These are phyloP conservation scores for Ceyx cyanopectus DNA, from an alignment of 2,113 vertebrate genomes.

Conservation along the genomic window DNA sequence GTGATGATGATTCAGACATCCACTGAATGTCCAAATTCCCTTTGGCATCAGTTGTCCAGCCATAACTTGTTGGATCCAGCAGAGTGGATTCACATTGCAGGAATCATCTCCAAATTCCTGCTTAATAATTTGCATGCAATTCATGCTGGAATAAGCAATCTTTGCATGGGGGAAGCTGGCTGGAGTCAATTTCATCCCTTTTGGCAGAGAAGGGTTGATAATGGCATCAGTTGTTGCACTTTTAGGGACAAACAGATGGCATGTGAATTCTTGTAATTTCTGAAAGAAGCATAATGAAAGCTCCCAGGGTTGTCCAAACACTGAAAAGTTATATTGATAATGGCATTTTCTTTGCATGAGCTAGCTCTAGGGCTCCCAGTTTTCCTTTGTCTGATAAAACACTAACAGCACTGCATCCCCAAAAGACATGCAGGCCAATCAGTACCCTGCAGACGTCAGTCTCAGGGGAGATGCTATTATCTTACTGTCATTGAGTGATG, in stretches of 20 bases:
- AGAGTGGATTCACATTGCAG: slow-evolving; percentile 43
- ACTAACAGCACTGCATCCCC: slow-evolving; percentile 6
- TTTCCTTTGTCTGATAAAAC: slow-evolving; percentile 54
- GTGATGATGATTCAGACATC: slow-evolving; percentile 59
- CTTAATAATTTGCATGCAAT: slow-evolving; percentile 57
- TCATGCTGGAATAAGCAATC: slow-evolving; percentile 64
- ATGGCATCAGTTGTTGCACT: slow-evolving; percentile 64
- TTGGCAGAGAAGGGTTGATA: slow-evolving; percentile 56
- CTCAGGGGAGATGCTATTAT: background rate
- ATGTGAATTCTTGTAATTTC: slow-evolving; percentile 64
- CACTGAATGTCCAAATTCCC: slow-evolving; percentile 59
- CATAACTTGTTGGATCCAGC: slow-evolving; percentile 61
- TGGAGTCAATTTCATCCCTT: slow-evolving; percentile 64
- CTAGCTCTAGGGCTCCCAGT: slow-evolving; percentile 45
- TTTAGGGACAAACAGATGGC: slow-evolving; percentile 72
- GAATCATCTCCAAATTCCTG: slow-evolving; percentile 55
- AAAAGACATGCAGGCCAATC: slow-evolving; percentile 17
- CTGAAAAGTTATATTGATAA: slow-evolving; percentile 49
- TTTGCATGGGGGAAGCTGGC: slow-evolving; percentile 64
- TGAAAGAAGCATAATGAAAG: slow-evolving; percentile 63
- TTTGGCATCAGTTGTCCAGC: slow-evolving; percentile 56
- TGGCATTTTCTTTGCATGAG: slow-evolving; percentile 63
- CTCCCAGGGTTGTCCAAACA: slow-evolving; percentile 50
- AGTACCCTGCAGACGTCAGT: background rate
- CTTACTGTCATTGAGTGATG: slow-evolving; percentile 25